Percentiles rank a stretch among this genome's conserved stretches.
Evolutionary conservation across 2,113 vertebrate species (phyloP).

Genomic region (Phaethon lepturus): DNA sequence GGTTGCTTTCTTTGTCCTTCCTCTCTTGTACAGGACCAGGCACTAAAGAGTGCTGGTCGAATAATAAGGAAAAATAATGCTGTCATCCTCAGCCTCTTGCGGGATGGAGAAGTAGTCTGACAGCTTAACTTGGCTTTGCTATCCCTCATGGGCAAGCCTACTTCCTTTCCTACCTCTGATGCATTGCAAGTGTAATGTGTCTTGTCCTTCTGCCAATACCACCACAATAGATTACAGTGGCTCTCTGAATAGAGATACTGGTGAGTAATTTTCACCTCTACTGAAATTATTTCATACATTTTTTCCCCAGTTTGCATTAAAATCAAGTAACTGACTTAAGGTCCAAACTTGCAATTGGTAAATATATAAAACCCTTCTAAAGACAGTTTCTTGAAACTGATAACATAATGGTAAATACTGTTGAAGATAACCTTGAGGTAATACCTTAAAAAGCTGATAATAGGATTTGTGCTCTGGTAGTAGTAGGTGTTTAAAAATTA

Average conservation of each 20-base stretch:
- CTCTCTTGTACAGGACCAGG: not conserved
- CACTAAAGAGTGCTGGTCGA: not conserved
- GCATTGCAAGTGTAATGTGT: conserved; percentile 17
- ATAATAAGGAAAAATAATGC: not conserved
- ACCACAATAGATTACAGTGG: conserved; percentile 43
- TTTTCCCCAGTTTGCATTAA: conserved; percentile 7
- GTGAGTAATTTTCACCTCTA: conserved; percentile 43
- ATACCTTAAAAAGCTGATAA: conserved; percentile 40
- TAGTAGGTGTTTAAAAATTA: conserved; percentile 43
- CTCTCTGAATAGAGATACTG: conserved; percentile 43
- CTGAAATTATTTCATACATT: conserved; percentile 43
- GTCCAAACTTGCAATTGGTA: not conserved
- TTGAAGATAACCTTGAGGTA: conserved; percentile 56
- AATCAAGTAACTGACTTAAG: conserved; percentile 23
- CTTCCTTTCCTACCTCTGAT: conserved; percentile 34
- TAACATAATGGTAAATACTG: not conserved
- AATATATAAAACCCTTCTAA: not conserved
- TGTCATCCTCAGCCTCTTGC: not conserved
- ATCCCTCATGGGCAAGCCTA: conserved; percentile 35
- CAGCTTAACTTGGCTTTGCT: conserved; percentile 31
- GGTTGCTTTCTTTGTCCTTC: not conserved
- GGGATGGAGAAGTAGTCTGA: conserved; percentile 27
- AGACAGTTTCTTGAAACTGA: not conserved
- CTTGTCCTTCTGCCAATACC: conserved; percentile 48
- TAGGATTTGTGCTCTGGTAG: conserved; percentile 36